Conservation (phyloP, 2,888 invertebrate species). For the Lasioglossum morio region DNA sequence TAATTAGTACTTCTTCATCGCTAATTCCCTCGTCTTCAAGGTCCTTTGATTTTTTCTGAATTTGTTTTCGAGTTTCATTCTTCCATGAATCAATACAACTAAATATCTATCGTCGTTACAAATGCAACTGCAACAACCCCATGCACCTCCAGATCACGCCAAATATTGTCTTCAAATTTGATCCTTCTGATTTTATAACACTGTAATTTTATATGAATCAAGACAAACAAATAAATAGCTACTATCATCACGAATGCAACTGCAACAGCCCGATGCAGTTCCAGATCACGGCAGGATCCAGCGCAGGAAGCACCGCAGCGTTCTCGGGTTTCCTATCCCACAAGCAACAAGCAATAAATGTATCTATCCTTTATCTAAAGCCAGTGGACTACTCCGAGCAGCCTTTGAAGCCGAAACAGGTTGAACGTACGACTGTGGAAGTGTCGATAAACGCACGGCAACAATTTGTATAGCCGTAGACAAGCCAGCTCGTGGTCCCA, state of each 20-base stretch:
- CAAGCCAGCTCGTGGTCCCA: not conserved
- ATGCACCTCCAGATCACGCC: no score
- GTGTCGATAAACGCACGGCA: conserved; percentile 33
- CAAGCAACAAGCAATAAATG: not conserved
- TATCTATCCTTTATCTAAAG: not conserved
- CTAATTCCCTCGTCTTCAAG: no score
- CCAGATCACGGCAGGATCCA: not conserved
- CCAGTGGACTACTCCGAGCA: not conserved
- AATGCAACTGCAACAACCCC: no score
- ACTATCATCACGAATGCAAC: not conserved
- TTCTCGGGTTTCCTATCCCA: not conserved
- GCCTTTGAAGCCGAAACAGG: not conserved
- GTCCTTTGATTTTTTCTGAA: not conserved
- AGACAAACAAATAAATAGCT: no score
- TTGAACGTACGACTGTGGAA: not conserved
- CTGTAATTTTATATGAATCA: no score
- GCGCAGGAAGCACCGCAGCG: not conserved
- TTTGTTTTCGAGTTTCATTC: not conserved
- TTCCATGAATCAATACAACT: no score
- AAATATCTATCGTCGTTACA: no score
- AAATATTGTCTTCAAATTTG: no score
- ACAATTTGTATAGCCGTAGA: conserved; percentile 18
- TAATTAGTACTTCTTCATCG: not conserved
- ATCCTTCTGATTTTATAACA: no score
- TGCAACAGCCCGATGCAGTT: not conserved